phyloP scores from a whole-genome alignment of 1,140 invertebrate genomes.

The Sycobia sp. region DNA sequence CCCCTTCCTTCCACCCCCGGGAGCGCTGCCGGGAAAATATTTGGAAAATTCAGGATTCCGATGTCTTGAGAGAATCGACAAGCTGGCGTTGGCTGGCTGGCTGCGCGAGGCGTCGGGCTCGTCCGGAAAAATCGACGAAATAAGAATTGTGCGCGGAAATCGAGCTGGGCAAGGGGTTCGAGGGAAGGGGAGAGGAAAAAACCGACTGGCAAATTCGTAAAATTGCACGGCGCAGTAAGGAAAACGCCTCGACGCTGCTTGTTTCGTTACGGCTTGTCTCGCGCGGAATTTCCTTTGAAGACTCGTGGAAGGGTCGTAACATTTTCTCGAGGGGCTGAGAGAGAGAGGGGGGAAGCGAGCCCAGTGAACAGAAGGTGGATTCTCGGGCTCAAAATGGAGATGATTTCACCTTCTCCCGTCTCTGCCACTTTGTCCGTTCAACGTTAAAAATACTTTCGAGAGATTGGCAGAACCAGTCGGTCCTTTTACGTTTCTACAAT shows the following conservation, averaged over 20 bases:
- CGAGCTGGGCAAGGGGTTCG: background rate
- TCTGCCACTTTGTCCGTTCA: background rate
- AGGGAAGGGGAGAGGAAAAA: background rate
- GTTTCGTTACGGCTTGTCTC: conserved; percentile 1
- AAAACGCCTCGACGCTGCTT: background rate
- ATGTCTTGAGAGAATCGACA: conserved; percentile 22
- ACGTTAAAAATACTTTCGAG: conserved; percentile 1
- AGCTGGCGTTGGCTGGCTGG: conserved; percentile 1
- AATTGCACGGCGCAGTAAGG: background rate
- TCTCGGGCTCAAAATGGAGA: too few species aligned
- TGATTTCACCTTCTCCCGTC: conserved; percentile 2
- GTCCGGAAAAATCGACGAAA: background rate
- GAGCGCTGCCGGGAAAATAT: conserved; percentile 19
- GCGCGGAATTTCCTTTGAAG: conserved; percentile 13
- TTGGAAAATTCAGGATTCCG: conserved; percentile 17
- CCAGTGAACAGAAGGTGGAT: too few species aligned
- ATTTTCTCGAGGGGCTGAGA: background rate
- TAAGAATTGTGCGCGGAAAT: too few species aligned
- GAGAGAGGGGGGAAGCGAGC: background rate
- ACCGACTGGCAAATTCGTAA: conserved; percentile 8
- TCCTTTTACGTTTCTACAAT: too few species aligned
- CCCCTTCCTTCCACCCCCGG: too few species aligned
- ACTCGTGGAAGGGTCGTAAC: background rate
- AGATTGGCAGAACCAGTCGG: background rate
- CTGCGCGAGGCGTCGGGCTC: too few species aligned